Evolutionary conservation across 2,797 vertebrate species (phyloP), one percentile per base, ranked within the genome.

Genomic region (Tapirus indicus): DNA sequence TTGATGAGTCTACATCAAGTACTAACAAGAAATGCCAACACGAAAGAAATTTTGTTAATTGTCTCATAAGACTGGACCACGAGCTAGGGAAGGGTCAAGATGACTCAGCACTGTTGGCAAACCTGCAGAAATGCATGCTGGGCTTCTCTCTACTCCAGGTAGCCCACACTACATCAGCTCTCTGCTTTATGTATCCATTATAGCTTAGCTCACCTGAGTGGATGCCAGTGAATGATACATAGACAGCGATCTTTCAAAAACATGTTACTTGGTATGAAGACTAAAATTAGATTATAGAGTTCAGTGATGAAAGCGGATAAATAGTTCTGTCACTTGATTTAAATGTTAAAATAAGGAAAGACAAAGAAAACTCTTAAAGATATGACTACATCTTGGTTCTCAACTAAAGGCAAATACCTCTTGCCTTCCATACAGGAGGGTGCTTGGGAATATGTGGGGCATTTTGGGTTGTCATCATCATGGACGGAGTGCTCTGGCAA

Each of bases 141-240:
- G 56, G 41, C 3, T 4, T 35, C 49, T 56, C 60, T 16, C 9
- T 4, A 0, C 14, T 1, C 79, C 17, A 7, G 38, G 38, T 3
- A 2, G 13, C 20, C 38, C 2, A 1, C 1, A 0, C 21, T 4
- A 0, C 5, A 5, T 0, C 10, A 2, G 58, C 41, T 20, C 1
- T 56, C 21, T 41, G 82, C 29, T 13, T 75, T 52, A 5, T 5
- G 0, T 2, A 18, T 12, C 23, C 25, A 12, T 23, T 47, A 18
- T 0, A 9, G 32, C 38, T 85, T 38, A 84, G 29, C 25, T 77
- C 23, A 25, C 38, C 75, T 38, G 1, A 44, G 35, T 18, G 21
- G 64, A n/a, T 52, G 72, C 58, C 77, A 44, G 25, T 18, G 58
- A 49, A 32, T 1, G 58, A 11, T 3, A 41, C 41, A 9, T 2